A percentile compares a stretch with the other conserved stretches of the same genome.
Conservation (phyloP, 2,888 invertebrate genomes). For the Phengaris alcon region DNA sequence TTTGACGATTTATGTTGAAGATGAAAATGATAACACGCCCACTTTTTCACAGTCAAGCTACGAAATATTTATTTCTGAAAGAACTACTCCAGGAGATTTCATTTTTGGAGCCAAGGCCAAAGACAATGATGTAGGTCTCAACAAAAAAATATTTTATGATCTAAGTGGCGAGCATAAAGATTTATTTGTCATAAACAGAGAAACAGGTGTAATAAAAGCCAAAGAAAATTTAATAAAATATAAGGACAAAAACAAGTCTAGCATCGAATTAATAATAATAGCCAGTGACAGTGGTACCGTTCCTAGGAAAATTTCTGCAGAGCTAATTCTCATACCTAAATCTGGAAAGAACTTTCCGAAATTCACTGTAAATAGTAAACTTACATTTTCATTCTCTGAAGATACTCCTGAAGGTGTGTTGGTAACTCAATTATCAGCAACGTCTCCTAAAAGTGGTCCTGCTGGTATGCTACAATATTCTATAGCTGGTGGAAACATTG, state of each 20-base stretch:
- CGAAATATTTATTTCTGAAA: slow-evolving; percentile 90
- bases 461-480: slow-evolving; percentile 86
- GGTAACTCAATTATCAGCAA: slow-evolving; percentile 87
- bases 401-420: slow-evolving; percentile 87
- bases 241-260: slow-evolving; percentile 74
- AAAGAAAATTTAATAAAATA: slow-evolving; percentile 81
- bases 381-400: slow-evolving; percentile 88
- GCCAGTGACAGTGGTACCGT: slow-evolving; percentile 89
- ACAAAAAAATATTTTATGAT: slow-evolving; percentile 89
- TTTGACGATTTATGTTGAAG: slow-evolving; percentile 87
- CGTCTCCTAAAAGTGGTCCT: slow-evolving; percentile 88
- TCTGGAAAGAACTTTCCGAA: slow-evolving; percentile 89
- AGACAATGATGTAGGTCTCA: slow-evolving; percentile 89
- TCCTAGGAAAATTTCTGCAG: slow-evolving; percentile 85
- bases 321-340: slow-evolving; percentile 87
- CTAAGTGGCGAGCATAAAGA: slow-evolving; percentile 88
- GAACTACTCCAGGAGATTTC: slow-evolving; percentile 88
- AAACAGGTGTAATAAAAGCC: slow-evolving; percentile 93
- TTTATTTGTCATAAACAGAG: slow-evolving; percentile 87
- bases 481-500: slow-evolving; percentile 96
- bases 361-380: slow-evolving; percentile 84
- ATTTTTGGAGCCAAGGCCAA: slow-evolving; percentile 93
- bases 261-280: slow-evolving; percentile 85
- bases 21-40: slow-evolving; percentile 93
- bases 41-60: slow-evolving; percentile 86